These are phyloP conservation scores for Dicentrarchus labrax DNA, from an alignment of 2,113 vertebrate genomes.

Conservation along the genomic window DNA sequence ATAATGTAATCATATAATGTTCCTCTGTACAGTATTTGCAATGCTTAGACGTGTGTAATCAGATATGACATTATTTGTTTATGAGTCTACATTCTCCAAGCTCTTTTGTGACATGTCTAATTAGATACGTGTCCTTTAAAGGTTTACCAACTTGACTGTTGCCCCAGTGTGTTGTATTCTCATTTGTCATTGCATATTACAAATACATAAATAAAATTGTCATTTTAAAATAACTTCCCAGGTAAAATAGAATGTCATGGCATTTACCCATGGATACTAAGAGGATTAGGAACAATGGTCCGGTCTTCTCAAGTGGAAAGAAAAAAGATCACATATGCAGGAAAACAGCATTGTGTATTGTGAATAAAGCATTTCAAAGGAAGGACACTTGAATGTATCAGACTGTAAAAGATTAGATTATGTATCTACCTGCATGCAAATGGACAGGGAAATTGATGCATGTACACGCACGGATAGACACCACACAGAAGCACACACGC, in stretches of 20 bases:
- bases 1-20: background rate
- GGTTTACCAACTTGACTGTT: background rate
- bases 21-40: background rate
- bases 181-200: background rate
- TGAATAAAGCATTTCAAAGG: constrained; percentile 2
- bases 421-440: constrained; percentile 30
- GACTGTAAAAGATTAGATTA: constrained; percentile 26
- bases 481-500: background rate
- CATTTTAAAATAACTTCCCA: constrained; percentile 9
- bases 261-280: constrained; percentile 15
- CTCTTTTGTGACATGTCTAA: background rate
- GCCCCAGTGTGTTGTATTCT: background rate
- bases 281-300: constrained; percentile 31
- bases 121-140: background rate
- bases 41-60: background rate
- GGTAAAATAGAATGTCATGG: constrained; percentile 13
- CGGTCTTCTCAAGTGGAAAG: background rate
- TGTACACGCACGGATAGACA: background rate
- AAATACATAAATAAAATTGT: background rate
- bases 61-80: background rate
- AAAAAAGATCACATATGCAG: constrained; percentile 5
- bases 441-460: background rate
- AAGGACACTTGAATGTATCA: constrained; percentile 8
- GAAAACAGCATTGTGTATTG: constrained; percentile 1
- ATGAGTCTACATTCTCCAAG: background rate